Conservation (phyloP, 2,888 invertebrate genomes). For the Cantharis flavilabris region DNA sequence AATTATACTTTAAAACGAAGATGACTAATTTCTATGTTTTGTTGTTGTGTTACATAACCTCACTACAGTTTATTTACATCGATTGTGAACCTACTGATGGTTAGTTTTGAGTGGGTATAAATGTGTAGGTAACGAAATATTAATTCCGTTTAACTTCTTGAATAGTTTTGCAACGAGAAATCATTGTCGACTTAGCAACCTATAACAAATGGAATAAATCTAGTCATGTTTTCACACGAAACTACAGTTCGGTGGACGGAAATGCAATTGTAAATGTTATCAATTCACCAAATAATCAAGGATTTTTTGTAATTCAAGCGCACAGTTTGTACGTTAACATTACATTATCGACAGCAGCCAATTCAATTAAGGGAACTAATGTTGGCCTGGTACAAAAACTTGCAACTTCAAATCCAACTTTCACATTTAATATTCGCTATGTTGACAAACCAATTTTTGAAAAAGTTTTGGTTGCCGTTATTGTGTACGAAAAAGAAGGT, state of each 20-base stretch:
- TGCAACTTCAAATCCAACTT: slow-evolving; percentile 18
- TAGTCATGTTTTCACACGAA: slow-evolving; percentile 42
- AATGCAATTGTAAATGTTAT: slow-evolving; percentile 48
- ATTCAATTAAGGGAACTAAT: slow-evolving; percentile 62
- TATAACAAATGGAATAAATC: slow-evolving; percentile 36
- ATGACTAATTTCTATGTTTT: background rate
- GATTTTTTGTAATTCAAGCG: slow-evolving; percentile 67
- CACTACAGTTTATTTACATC: background rate
- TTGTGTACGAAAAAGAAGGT: slow-evolving; percentile 55
- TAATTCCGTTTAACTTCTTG: background rate
- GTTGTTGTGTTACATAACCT: slow-evolving; percentile 6
- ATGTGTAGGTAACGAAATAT: background rate
- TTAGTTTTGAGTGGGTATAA: background rate
- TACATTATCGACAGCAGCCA: slow-evolving; percentile 58
- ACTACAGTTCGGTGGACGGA: slow-evolving; percentile 38
- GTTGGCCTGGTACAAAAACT: slow-evolving; percentile 59
- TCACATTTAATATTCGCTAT: slow-evolving; percentile 56
- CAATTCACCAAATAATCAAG: slow-evolving; percentile 55
- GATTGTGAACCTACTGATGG: background rate
- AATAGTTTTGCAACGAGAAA: slow-evolving; percentile 9
- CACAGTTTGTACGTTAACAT: slow-evolving; percentile 65
- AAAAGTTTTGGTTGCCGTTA: slow-evolving; percentile 58
- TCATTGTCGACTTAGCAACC: slow-evolving; percentile 40
- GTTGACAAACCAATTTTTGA: slow-evolving; percentile 33
- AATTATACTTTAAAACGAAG: background rate